Evolutionary conservation across 2,797 vertebrate species (phyloP), one percentile per base, ranked within the genome.

Genomic region (Cephalopachus bancanus): DNA sequence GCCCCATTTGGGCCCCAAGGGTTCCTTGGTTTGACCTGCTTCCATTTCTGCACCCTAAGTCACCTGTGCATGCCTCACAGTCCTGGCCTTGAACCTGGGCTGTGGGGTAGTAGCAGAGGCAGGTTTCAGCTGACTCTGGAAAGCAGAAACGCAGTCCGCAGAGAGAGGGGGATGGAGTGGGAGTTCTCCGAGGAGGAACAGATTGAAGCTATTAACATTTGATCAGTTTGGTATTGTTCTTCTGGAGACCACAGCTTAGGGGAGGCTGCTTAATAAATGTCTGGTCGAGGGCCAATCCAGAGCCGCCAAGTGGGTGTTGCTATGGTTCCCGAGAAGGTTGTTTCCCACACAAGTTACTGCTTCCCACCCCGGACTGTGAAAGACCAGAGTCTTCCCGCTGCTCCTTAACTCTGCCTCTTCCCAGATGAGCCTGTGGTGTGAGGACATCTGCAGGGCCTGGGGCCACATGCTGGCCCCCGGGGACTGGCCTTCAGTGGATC

Each of bases 191-290:
- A 97, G 97, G 97, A 97, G 97, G 97, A 98, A 98, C 98, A 99
- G 98, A 98, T 98, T 99, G 98, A 99, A 99, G 96, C 98, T 98
- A 99, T 99, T 99, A 99, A 98, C 98, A 98, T 98, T 98, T 98
- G 97, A 98, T 98, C 98, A 98, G 97, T 98, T 98, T 98, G 97
- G 97, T 98, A 99, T 99, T 99, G 98, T 99, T 99, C 98, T 98
- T 98, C 98, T 98, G 98, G 97, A 98, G 98, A 98, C 98, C 94
- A 78, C 98, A 98, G 98, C 98, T 98, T 98, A 98, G 96, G 98
- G 96, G 97, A 98, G 97, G 96, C 98, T 98, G 98, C 98, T 99
- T 98, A 98, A 98, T 98, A 99, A 98, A 98, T 96, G 98, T 97
- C 98, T 99, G 98, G 98, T 98, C 67, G 26, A 80, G 84, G 91